A percentile compares a stretch with the other conserved stretches of the same genome.
Conservation (phyloP, 2,113 vertebrate genomes). For the Clupea harengus region DNA sequence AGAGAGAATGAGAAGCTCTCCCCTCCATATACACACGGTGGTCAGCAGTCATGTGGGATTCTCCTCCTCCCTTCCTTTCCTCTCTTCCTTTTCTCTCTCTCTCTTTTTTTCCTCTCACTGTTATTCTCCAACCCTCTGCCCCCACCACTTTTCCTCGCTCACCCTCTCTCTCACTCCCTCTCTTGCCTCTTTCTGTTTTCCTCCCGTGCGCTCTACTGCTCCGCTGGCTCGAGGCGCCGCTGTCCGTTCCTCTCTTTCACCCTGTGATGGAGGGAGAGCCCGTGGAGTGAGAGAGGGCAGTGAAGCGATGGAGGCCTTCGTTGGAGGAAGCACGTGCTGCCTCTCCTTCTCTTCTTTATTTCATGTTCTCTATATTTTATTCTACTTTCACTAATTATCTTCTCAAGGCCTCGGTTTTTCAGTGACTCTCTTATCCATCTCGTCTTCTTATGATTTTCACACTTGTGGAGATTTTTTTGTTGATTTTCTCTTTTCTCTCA, state of each 20-base stretch:
- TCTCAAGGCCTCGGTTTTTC: neutral
- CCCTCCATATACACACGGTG: neutral
- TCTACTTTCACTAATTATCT: neutral
- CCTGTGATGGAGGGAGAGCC: constrained; percentile 63
- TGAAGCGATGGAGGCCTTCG: constrained; percentile 53
- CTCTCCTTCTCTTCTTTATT: neutral
- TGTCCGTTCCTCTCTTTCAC: constrained; percentile 65
- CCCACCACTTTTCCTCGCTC: neutral
- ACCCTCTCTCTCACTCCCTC: constrained; percentile 24
- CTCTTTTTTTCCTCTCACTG: constrained; percentile 30
- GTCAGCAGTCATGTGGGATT: constrained; percentile 40
- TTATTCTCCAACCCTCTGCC: constrained; percentile 7
- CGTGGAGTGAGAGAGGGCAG: constrained; percentile 53
- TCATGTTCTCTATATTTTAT: neutral
- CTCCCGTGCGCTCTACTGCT: constrained; percentile 58
- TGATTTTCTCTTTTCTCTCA: neutral
- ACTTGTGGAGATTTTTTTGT: neutral
- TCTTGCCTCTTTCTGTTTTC: constrained; percentile 39
- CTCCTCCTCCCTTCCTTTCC: constrained; percentile 38
- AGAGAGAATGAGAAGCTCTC: neutral
- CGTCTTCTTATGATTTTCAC: neutral
- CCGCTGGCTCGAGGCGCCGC: constrained; percentile 55
- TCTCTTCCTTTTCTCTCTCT: constrained; percentile 48
- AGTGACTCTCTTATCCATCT: neutral
- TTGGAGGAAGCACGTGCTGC: neutral